Percentiles rank a stretch among this genome's conserved stretches.
phyloP scores from a whole-genome alignment of 2,797 vertebrate genomes.

The Ambastaia sidthimunki region DNA sequence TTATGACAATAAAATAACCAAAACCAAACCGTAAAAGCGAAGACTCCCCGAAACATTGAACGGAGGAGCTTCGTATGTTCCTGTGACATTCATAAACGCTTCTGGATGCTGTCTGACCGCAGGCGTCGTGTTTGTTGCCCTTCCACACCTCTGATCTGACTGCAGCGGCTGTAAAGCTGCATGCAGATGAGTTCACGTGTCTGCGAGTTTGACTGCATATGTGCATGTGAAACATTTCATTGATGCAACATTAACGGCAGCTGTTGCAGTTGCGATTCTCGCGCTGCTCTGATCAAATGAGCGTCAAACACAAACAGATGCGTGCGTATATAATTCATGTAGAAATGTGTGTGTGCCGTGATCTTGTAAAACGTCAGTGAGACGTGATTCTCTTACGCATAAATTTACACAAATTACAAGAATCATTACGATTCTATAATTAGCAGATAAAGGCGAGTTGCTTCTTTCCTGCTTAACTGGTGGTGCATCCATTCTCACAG shows the following conservation, averaged over 20 bases:
- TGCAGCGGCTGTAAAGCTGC: slow-evolving; percentile 5
- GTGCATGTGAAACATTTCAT: not conserved
- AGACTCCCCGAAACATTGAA: too few relatives aligned
- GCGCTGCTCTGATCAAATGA: slow-evolving; percentile 14
- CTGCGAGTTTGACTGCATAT: not conserved
- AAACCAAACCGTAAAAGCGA: too few relatives aligned
- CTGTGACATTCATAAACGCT: too few relatives aligned
- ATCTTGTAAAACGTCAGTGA: too few relatives aligned
- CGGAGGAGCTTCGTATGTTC: too few relatives aligned
- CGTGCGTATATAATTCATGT: not conserved
- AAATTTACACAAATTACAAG: not conserved
- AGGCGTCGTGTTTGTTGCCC: too few relatives aligned
- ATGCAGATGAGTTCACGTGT: not conserved
- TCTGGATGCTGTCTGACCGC: too few relatives aligned
- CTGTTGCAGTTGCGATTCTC: not conserved
- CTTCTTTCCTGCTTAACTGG: not conserved
- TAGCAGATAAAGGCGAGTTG: not conserved
- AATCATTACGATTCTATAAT: slow-evolving; percentile 11
- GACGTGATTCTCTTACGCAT: too few relatives aligned
- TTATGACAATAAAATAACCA: too few relatives aligned
- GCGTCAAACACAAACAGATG: not conserved
- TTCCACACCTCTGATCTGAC: not conserved
- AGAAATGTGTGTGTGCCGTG: not conserved
- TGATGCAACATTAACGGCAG: too few relatives aligned
- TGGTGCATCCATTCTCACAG: not conserved